Conservation (phyloP, 2,113 vertebrate genomes). For the Cathartes aura region DNA sequence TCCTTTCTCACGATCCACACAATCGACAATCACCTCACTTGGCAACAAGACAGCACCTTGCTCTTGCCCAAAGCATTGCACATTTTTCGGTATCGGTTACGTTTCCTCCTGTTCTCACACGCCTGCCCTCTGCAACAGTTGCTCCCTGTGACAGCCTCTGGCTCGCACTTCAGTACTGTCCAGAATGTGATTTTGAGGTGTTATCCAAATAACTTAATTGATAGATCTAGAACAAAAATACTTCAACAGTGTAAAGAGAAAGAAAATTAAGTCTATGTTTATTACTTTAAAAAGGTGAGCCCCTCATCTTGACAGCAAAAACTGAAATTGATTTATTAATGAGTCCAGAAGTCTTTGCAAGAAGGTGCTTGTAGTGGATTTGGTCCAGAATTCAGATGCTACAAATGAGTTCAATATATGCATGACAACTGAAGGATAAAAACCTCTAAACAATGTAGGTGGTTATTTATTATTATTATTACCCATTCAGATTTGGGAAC, state of each 20-base stretch:
- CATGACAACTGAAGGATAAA: background rate
- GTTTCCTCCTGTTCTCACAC: background rate
- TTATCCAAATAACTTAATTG: background rate
- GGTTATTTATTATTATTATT: background rate
- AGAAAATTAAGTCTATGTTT: background rate
- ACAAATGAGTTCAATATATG: background rate
- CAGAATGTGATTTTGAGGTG: background rate
- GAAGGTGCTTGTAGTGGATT: background rate
- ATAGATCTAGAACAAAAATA: background rate
- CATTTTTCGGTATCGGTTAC: fast-evolving
- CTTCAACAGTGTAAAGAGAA: background rate
- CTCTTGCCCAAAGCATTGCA: background rate
- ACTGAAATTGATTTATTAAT: background rate
- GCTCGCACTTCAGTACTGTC: background rate
- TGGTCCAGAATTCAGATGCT: background rate
- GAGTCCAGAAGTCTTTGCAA: background rate
- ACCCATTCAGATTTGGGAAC: background rate
- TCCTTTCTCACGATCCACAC: background rate
- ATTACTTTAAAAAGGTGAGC: background rate
- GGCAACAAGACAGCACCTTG: background rate
- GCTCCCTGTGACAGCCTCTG: background rate
- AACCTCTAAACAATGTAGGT: background rate
- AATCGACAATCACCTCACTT: background rate
- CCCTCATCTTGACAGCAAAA: background rate
- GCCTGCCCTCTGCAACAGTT: background rate